These are phyloP conservation scores for Monopterus albus DNA, from an alignment of 2,113 vertebrate genomes.

Conservation along the genomic window DNA sequence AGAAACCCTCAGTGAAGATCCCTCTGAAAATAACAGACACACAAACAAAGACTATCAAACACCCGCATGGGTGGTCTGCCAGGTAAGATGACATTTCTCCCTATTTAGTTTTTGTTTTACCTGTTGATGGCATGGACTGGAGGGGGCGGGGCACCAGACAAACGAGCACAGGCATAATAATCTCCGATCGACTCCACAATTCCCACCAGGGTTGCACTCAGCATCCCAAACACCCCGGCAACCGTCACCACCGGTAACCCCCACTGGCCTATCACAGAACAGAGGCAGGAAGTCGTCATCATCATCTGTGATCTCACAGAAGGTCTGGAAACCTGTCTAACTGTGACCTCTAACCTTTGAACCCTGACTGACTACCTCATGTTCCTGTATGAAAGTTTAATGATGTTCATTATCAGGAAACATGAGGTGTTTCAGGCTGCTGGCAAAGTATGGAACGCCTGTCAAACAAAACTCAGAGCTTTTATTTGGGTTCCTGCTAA, in stretches of 20 bases:
- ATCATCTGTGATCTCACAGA: neutral
- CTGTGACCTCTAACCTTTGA: too few species aligned
- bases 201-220: slow-evolving; percentile 92
- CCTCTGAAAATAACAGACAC: slow-evolving; percentile 81
- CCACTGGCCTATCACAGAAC: slow-evolving; percentile 89
- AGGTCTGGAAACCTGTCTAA: too few species aligned
- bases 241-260: slow-evolving; percentile 91
- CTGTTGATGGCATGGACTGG: slow-evolving; percentile 97
- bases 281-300: neutral
- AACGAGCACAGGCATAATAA: slow-evolving; percentile 95
- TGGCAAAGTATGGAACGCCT: too few species aligned
- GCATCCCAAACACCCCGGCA: slow-evolving; percentile 95
- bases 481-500: too few species aligned
- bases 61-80: too few species aligned
- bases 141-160: slow-evolving; percentile 91
- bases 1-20: slow-evolving; percentile 94
- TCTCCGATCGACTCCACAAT: slow-evolving; percentile 97
- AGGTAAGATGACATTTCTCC: neutral
- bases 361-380: too few species aligned
- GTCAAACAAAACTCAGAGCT: too few species aligned
- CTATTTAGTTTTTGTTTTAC: slow-evolving; percentile 66
- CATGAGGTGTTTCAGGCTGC: too few species aligned
- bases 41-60: neutral
- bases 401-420: too few species aligned
- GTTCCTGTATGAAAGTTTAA: too few species aligned